phyloP scores from a whole-genome alignment of 2,888 invertebrate species.

The Drosophila lutescens region DNA sequence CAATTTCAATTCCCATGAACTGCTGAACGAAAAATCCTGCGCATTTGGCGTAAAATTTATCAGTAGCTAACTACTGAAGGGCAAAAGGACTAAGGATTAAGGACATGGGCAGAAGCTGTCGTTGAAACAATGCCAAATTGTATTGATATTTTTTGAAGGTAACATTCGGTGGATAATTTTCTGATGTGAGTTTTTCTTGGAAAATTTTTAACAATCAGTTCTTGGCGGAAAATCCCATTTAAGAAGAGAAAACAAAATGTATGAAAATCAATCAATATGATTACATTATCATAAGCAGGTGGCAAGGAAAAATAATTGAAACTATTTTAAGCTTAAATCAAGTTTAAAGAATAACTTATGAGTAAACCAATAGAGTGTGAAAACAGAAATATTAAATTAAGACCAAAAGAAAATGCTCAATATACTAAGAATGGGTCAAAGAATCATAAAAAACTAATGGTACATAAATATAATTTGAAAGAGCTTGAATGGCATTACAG shows the following conservation, averaged over 20 bases:
- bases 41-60: constrained; percentile 12
- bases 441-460: constrained; percentile 6
- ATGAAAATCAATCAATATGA: too few species aligned
- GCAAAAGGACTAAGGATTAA: neutral
- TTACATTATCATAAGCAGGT: too few species aligned
- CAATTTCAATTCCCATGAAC: constrained; percentile 18
- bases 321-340: too few species aligned
- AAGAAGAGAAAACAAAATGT: neutral
- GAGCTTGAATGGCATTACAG: constrained; percentile 8
- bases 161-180: neutral
- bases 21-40: constrained; percentile 4
- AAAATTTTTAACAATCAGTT: neutral
- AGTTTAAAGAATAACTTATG: too few species aligned
- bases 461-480: constrained; percentile 19
- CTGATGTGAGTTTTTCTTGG: neutral
- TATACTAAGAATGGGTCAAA: too few species aligned
- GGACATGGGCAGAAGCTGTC: neutral
- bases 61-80: constrained; percentile 5
- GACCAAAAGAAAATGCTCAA: neutral
- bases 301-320: too few species aligned
- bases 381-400: neutral
- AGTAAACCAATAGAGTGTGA: neutral
- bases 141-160: neutral
- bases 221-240: neutral
- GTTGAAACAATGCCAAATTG: constrained; percentile 1